Evolutionary conservation across 2,113 vertebrate genomes (phyloP).

Genomic region (Gorilla gorilla): DNA sequence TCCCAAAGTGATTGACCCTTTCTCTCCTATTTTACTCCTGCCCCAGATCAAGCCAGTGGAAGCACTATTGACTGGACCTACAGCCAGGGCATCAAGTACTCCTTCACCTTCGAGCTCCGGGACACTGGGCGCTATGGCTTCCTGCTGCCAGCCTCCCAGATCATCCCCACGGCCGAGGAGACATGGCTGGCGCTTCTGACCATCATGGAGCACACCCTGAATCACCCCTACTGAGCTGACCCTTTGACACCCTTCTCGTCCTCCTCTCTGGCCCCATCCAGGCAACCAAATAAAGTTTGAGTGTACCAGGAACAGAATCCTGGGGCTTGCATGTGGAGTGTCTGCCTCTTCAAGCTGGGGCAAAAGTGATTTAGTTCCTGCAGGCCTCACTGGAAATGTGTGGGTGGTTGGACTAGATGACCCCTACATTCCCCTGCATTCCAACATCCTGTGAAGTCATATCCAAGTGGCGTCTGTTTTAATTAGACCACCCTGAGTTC

Average conservation of each 20-base stretch:
- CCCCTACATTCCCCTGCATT: conserved; percentile 30
- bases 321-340: background rate
- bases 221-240: conserved; percentile 85
- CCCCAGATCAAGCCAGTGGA: conserved; percentile 92
- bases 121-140: conserved; percentile 93
- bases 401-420: conserved; percentile 32
- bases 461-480: conserved; percentile 58
- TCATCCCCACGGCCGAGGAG: conserved; percentile 92
- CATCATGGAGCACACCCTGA: conserved; percentile 89
- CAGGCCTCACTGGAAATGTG: conserved; percentile 8
- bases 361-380: conserved; percentile 12
- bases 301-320: background rate
- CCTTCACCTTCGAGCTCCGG: conserved; percentile 95
- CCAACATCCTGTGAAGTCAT: conserved; percentile 39
- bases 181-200: conserved; percentile 92
- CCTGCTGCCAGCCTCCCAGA: conserved; percentile 92
- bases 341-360: background rate
- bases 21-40: rapidly evolving
- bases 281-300: conserved; percentile 61
- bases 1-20: background rate
- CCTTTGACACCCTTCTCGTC: background rate
- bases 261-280: background rate
- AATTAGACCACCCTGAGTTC: conserved; percentile 56
- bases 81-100: conserved; percentile 93
- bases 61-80: conserved; percentile 94